Conservation (phyloP, 1,140 invertebrate genomes). For the Bursaphelenchus mucronatus region DNA sequence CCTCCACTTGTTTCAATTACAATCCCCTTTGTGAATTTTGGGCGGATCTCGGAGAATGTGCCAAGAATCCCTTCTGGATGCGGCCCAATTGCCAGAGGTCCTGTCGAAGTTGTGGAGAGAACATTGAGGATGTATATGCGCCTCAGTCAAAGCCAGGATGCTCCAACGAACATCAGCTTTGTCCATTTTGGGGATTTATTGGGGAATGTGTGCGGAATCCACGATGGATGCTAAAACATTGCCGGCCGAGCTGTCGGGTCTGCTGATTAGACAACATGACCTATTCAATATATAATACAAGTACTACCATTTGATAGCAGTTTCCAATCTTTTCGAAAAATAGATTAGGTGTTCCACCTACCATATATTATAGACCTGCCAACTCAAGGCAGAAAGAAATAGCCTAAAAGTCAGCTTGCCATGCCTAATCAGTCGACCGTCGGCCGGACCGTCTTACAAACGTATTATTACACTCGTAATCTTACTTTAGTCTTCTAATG, state of each 20-base stretch:
- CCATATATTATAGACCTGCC: no score
- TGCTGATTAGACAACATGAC: constrained; percentile 30
- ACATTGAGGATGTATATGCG: constrained; percentile 34
- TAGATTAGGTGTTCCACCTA: no score
- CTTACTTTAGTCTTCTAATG: no score
- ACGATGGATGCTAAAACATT: constrained; percentile 41
- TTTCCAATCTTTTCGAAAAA: no score
- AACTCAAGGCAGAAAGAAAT: no score
- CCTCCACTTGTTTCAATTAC: constrained; percentile 41
- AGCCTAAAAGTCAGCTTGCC: no score
- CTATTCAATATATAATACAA: no score
- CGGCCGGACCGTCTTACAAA: no score
- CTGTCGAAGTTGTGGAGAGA: constrained; percentile 44
- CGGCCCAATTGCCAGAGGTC: constrained; percentile 44
- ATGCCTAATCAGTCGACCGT: no score
- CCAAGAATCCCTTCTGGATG: constrained; percentile 51
- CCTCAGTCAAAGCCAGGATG: constrained; percentile 32
- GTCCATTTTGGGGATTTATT: constrained; percentile 49
- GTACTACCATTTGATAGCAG: no score
- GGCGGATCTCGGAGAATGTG: constrained; percentile 47
- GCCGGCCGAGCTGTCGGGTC: constrained; percentile 38
- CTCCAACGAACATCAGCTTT: constrained; percentile 35
- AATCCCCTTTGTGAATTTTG: constrained; percentile 42
- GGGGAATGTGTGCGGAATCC: constrained; percentile 43
- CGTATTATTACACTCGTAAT: no score